These are phyloP conservation scores for Trachelus iudaicus DNA, from an alignment of 2,888 invertebrate genomes.

Conservation along the genomic window DNA sequence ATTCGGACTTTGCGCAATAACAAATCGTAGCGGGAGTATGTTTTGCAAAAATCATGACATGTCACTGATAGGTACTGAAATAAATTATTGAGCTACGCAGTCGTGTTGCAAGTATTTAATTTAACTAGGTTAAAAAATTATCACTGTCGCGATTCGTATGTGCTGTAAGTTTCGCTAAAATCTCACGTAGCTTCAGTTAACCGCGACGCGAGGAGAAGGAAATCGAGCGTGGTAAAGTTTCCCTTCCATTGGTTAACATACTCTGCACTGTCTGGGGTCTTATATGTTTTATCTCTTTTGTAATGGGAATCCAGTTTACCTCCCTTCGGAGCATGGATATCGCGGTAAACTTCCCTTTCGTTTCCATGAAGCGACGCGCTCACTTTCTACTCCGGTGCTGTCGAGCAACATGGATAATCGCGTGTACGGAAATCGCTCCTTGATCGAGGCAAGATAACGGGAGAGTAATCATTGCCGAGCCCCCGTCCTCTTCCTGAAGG, in stretches of 20 bases:
- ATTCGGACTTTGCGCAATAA: neutral
- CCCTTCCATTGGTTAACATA: neutral
- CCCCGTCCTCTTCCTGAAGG: neutral
- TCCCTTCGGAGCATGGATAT: neutral
- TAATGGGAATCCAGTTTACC: neutral
- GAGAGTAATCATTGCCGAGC: neutral
- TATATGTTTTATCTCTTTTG: neutral
- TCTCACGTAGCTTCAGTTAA: neutral
- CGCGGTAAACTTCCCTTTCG: neutral
- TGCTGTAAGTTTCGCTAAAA: neutral
- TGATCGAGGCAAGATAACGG: neutral
- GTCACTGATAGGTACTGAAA: neutral
- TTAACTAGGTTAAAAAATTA: neutral
- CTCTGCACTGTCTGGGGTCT: neutral
- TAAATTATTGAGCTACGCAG: neutral
- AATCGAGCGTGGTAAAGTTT: neutral
- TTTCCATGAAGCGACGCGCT: neutral
- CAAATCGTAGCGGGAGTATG: neutral
- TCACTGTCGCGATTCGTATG: neutral
- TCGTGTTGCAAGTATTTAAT: neutral
- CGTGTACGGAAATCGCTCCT: neutral
- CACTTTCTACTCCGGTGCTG: neutral
- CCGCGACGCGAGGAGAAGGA: neutral
- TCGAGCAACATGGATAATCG: neutral
- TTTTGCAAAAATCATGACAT: neutral